Conservation (phyloP, 2,113 vertebrate genomes). For the Syrrhaptes paradoxus region DNA sequence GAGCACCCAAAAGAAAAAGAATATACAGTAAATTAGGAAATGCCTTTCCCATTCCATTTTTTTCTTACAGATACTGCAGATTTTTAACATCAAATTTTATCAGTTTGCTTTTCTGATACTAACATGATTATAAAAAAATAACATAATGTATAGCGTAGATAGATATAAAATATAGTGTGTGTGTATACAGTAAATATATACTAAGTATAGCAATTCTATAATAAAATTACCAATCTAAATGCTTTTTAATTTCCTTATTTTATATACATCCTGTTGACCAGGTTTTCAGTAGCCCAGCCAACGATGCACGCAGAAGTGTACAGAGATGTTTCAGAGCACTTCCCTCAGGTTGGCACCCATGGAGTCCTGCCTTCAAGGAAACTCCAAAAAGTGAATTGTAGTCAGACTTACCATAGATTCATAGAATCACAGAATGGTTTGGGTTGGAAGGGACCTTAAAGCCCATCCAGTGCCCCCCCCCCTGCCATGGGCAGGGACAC, state of each 20-base stretch:
- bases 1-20: conserved; percentile 31
- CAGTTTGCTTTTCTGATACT: conserved; percentile 54
- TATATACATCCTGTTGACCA: not conserved
- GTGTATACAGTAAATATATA: not conserved
- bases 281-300: not conserved
- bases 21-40: conserved; percentile 64
- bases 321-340: not conserved
- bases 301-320: fast-evolving
- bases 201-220: not conserved
- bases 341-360: not conserved
- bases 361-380: not conserved
- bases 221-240: not conserved
- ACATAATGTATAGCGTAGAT: not conserved
- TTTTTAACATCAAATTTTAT: conserved; percentile 68
- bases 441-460: too few relatives aligned
- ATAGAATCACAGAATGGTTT: too few relatives aligned
- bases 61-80: conserved; percentile 43
- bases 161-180: not conserved
- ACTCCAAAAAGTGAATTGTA: not conserved
- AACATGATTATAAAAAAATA: conserved; percentile 35
- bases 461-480: too few relatives aligned
- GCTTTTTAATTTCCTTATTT: not conserved
- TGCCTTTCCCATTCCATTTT: conserved; percentile 51
- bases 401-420: not conserved
- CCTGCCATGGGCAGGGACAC: too few relatives aligned